Base-by-base conservation (phyloP, 2,113 vertebrate genomes). In the Castor canadensis region DNA sequence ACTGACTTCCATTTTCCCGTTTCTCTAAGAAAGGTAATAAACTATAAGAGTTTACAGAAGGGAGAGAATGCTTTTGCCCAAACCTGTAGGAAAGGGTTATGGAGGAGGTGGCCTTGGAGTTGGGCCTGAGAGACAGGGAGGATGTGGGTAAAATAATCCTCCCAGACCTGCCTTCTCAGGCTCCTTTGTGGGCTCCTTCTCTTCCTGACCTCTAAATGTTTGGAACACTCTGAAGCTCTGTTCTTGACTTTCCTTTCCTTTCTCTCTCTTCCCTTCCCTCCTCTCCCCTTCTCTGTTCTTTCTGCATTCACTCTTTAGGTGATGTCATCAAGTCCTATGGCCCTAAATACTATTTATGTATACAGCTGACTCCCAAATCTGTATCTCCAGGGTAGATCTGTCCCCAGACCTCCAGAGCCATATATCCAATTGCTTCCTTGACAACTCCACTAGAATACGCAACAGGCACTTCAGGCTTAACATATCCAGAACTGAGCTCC, bases 291-390 rank as follows among this genome's bases (percentile, higher is more conserved):
- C 30, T 93, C 60, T 94, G 12, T 90, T 95, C 52, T 93, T 84
- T 86, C 52, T 94, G 69, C 5, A 84, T 91, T 94, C 38, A 87
- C 32, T 94, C 32, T 89, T 71, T 79, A 47, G 86, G 43, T 94
- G 67, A 87, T 28, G 17, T 83, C 30, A 69, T 72, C 52, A 73
- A 93, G 75, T 12, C 62, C 30, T 54, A 79, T 79, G 60, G 26
- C 32, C 88, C 58, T 92, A 87, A 89, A 79, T 89, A 86, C 52
- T 75, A 90, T 83, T 83, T 73, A 62, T 73, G n/a, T n/a, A 87
- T 12, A 81, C 32, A 90, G 49, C 56, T 73, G 40, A 73, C 9
- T 90, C 81, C 30, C 38, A 92, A 82, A 94, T 80, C 56, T 83
- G 20, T 77, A 62, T 94, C 71, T 94, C 40, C 52, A 86, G 20